These are phyloP conservation scores for Lasioglossum baleicum DNA, from an alignment of 1,140 invertebrate genomes.

Conservation along the genomic window DNA sequence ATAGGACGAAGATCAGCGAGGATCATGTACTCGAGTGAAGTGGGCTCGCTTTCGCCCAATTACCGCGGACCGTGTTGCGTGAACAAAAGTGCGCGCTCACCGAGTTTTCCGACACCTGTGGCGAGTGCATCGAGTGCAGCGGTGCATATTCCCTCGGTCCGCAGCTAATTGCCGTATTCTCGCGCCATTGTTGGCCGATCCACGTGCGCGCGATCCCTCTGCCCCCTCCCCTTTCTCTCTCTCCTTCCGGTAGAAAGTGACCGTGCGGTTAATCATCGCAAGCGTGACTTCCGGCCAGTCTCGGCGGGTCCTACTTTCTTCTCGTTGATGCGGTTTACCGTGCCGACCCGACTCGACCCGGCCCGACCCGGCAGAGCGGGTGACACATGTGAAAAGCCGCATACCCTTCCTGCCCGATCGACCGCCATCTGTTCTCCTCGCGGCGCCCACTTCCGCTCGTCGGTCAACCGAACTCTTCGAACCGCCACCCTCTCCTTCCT, in stretches of 20 bases:
- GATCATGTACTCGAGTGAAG: background rate
- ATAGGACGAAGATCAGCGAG: background rate
- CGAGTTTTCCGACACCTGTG: constrained; percentile 19
- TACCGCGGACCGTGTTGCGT: constrained; percentile 9
- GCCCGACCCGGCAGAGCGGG: background rate
- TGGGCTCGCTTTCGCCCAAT: constrained; percentile 26
- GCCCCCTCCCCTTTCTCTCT: background rate
- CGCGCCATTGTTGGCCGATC: constrained; percentile 22
- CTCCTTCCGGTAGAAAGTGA: constrained; percentile 11
- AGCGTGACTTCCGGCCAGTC: constrained; percentile 12
- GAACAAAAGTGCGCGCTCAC: background rate
- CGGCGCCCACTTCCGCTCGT: constrained; percentile 45
- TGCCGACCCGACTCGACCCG: background rate
- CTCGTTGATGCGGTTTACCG: constrained; percentile 20
- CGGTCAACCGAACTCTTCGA: constrained; percentile 12
- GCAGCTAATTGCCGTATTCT: constrained; percentile 9
- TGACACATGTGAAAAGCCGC: constrained; percentile 68
- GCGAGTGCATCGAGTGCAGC: constrained; percentile 4
- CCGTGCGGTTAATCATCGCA: background rate
- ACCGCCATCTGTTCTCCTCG: constrained; percentile 62
- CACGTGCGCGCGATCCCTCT: background rate
- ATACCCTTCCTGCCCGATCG: constrained; percentile 68
- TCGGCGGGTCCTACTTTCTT: constrained; percentile 16
- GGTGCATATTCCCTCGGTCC: background rate
- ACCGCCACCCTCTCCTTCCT: constrained; percentile 2